Base-by-base conservation (phyloP, 2,797 vertebrate genomes). In the Chloroceryle amazona region DNA sequence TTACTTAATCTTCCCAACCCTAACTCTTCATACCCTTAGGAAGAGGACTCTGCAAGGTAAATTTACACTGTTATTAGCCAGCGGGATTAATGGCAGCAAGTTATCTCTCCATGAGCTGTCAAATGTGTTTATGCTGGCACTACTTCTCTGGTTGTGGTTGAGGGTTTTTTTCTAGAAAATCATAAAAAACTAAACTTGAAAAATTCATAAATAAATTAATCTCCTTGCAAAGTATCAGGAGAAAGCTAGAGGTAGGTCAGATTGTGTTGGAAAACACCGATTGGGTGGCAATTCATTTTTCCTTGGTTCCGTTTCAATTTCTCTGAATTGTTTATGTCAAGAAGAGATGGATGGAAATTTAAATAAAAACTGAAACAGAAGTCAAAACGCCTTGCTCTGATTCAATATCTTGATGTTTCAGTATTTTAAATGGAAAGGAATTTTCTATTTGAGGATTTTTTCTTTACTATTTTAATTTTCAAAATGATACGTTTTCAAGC, bases 331-430 rank as follows among this genome's bases (percentile, higher is more conserved):
- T 47, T 89, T 89, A 18, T 79, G 73, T 86, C 76, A 93, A 65
- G 54, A 93, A 90, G 37, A 93, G 82, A 96, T 57, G 55, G 90
- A 92, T 84, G 17, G 73, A 90, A 94, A 90, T 90, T 83, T 81
- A 79, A 93, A 94, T 70, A 89, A 92, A 76, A 90, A 62, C 47
- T 66, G 93, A 94, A 94, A 89, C 46, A 92, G 71, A 81, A 92
- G 83, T 92, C 68, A 81, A 75, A 71, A 84, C 89, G 55, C 17
- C 86, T 90, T 90, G 17, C 39, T 92, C 62, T 79, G 83, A 89
- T 96, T 88, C 81, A 81, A 44, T 89, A 92, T 73, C 58, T 91
- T 88, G 79, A 88, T 93, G 85, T 85, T 83, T 86, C 83, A 63
- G 60, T 86, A 60, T 72, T 89, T 80, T 74, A 92, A 90, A 92